Percentiles rank a stretch among this genome's conserved stretches.
Conservation (phyloP, 2,888 invertebrate species). For the Camptogramma bilineatum region DNA sequence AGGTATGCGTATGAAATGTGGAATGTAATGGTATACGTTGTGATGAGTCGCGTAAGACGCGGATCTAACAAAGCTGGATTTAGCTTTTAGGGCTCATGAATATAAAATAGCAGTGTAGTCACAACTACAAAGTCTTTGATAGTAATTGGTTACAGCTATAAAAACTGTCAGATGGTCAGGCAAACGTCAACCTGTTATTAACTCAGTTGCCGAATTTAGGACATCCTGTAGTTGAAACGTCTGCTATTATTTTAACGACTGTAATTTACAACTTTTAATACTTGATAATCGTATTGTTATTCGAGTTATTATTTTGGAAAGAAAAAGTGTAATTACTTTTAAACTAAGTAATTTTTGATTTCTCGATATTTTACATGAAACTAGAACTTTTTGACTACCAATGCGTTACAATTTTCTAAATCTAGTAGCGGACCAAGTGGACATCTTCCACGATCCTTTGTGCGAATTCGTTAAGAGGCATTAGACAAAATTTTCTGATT, state of each 20-base stretch:
- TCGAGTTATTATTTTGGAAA: slow-evolving; percentile 52
- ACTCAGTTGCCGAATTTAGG: slow-evolving; percentile 2
- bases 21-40: too few species aligned
- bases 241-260: slow-evolving; percentile 16
- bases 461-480: too few species aligned
- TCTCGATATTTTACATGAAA: slow-evolving; percentile 1
- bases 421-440: too few species aligned
- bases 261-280: slow-evolving; percentile 54
- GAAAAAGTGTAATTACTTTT: slow-evolving; percentile 48
- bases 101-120: not conserved
- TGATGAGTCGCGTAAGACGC: not conserved
- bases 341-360: slow-evolving; percentile 45
- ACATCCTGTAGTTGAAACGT: slow-evolving; percentile 7
- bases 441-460: too few species aligned
- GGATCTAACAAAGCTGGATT: not conserved
- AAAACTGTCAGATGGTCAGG: not conserved
- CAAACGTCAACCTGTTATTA: not conserved
- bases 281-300: slow-evolving; percentile 46
- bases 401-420: too few species aligned
- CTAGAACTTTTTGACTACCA: not conserved
- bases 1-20: too few species aligned
- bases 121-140: not conserved
- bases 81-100: not conserved
- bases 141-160: not conserved
- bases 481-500: too few species aligned